Evolutionary conservation across 2,888 invertebrate species (phyloP), one percentile per base, ranked within the genome.

Genomic region (Ophion ventricosus): DNA sequence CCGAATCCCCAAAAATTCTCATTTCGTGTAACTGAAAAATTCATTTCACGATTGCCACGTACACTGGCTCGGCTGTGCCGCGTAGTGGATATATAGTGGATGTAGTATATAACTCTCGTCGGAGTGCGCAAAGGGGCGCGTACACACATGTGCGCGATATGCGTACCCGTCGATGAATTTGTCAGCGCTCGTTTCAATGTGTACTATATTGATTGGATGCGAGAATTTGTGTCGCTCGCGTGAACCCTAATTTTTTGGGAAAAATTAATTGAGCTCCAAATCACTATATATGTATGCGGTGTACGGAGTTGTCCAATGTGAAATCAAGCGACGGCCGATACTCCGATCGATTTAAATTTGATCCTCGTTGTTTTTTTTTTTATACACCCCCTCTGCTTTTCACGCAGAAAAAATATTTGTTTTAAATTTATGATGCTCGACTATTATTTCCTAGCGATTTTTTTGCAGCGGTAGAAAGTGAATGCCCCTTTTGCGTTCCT

Each of bases 21-120:
- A 84, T 84, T 84, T 84, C 84, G 80, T 66, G 78, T 81, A 81
- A 84, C 80, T 84, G 84, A 84, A 84, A 84, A 84, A 84, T 84
- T 84, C 84, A 84, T 84, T 84, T 70, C 74, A 69, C 81, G 73
- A 72, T 80, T 80, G 57, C 84, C 64, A 70, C 64, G 74, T 77
- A 69, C 64, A 49, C 67, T 75, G 25, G 49, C 20, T 8, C 43
- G 54, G 29, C 67, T 67, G 43, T 25, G 26, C 35, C 35, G 17
- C 43, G 64, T 69, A 43, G 43, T 69, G 11, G 8, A 70, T 73
- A 40, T 64, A 63, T 59, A 17, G 10, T 25, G 40, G 69, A 56
- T 49, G 61, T 20, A 63, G 54, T 40, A 73, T 59, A 73, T 69
- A 63, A 64, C 49, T 77, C 83, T 78, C 80, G 49, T 56, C 73